A percentile compares a stretch with the other conserved stretches of the same genome.
phyloP scores from a whole-genome alignment of 1,140 invertebrate species.

The Cotesia vestalis region DNA sequence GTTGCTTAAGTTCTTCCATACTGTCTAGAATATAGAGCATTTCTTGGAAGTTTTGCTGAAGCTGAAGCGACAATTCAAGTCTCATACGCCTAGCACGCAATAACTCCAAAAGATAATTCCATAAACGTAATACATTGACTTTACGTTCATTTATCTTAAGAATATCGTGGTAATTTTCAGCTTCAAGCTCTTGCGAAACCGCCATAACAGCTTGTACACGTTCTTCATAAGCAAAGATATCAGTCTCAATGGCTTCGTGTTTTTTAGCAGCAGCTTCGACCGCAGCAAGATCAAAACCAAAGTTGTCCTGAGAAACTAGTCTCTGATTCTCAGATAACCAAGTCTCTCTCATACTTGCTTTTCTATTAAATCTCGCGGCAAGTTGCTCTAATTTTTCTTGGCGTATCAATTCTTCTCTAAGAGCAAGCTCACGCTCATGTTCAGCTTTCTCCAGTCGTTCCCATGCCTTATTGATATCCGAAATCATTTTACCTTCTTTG shows the following conservation, averaged over 20 bases:
- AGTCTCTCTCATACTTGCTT: constrained; percentile 98
- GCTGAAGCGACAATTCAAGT: constrained; percentile 90
- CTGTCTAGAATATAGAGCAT: constrained; percentile 97
- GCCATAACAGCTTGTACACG: constrained; percentile 98
- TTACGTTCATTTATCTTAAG: constrained; percentile 96
- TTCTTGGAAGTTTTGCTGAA: constrained; percentile 99
- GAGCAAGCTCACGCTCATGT: constrained; percentile 95
- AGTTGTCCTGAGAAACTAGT: constrained; percentile 97
- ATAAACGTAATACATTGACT: constrained; percentile 95
- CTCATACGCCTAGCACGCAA: constrained; percentile 88
- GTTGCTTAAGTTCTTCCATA: constrained; percentile 92
- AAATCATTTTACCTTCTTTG: constrained; percentile 97
- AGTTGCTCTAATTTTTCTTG: constrained; percentile 99
- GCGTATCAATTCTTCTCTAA: constrained; percentile 95
- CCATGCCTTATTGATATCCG: constrained; percentile 99
- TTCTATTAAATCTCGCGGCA: constrained; percentile 97
- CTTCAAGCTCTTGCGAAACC: constrained; percentile 94
- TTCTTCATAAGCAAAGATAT: constrained; percentile 99
- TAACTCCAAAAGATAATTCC: constrained; percentile 97
- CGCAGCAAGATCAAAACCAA: constrained; percentile 96
- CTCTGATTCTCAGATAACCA: constrained; percentile 99
- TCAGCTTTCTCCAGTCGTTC: constrained; percentile 97
- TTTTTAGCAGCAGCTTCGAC: constrained; percentile 99
- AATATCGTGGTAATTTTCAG: constrained; percentile 98
- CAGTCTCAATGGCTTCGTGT: constrained; percentile 99